Evolutionary conservation across 1,140 invertebrate genomes (phyloP).

Genomic region (Caenorhabditis briggsae): DNA sequence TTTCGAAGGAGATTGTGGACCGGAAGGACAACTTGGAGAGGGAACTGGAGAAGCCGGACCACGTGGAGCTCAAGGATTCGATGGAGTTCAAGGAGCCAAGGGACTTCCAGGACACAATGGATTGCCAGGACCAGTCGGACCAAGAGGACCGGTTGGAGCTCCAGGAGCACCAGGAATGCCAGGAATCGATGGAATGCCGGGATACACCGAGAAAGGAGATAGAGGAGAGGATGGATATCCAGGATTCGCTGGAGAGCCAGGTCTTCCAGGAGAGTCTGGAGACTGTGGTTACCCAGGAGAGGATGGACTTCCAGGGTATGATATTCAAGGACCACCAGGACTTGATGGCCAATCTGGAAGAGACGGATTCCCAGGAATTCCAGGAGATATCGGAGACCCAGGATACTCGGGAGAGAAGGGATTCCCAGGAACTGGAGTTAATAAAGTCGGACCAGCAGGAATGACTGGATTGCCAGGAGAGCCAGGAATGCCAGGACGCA

Average conservation of each 20-base stretch:
- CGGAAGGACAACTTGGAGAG: slow-evolving; percentile 73
- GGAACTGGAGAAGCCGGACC: slow-evolving; percentile 69
- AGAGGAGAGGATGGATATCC: slow-evolving; percentile 74
- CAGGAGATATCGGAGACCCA: slow-evolving; percentile 74
- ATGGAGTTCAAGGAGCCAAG: slow-evolving; percentile 75
- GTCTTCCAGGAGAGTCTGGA: slow-evolving; percentile 70
- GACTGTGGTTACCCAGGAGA: slow-evolving; percentile 69
- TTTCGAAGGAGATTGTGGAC: slow-evolving; percentile 75
- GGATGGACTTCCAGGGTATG: slow-evolving; percentile 72
- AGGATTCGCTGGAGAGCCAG: slow-evolving; percentile 66
- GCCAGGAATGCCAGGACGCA: slow-evolving; percentile 73
- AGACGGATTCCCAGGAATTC: slow-evolving; percentile 75
- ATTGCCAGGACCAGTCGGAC: slow-evolving; percentile 70
- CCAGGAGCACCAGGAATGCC: slow-evolving; percentile 72
- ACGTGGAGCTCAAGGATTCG: slow-evolving; percentile 74
- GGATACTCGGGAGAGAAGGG: slow-evolving; percentile 73
- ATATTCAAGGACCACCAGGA: slow-evolving; percentile 73
- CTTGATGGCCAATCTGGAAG: slow-evolving; percentile 71
- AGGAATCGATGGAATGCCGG: slow-evolving; percentile 71
- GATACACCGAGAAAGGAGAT: slow-evolving; percentile 73
- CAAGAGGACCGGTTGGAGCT: slow-evolving; percentile 73
- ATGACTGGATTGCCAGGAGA: slow-evolving; percentile 69
- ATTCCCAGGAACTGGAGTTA: slow-evolving; percentile 76
- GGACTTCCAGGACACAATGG: slow-evolving; percentile 69
- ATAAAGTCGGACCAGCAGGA: slow-evolving; percentile 74